phyloP scores from a whole-genome alignment of 1,140 invertebrate species.

The Odontomachus brunneus region DNA sequence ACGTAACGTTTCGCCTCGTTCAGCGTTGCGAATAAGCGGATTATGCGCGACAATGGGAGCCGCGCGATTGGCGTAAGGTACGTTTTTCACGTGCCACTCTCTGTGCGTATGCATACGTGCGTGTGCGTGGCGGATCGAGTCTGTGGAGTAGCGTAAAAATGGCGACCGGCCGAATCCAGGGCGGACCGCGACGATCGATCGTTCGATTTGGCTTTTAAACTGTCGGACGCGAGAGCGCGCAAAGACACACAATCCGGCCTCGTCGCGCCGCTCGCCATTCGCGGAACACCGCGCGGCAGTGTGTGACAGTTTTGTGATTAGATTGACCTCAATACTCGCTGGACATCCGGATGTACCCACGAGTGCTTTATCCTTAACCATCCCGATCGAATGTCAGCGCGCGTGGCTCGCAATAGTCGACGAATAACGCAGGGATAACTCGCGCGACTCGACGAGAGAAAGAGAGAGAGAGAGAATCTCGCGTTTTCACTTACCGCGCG shows the following conservation, averaged over 20 bases:
- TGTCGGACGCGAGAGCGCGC: constrained; percentile 9
- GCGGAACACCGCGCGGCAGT: constrained; percentile 68
- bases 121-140: too few relatives aligned
- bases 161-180: background rate
- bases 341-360: constrained; percentile 64
- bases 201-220: constrained; percentile 38
- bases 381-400: constrained; percentile 43
- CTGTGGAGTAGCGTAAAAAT: constrained; percentile 25
- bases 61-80: constrained; percentile 27
- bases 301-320: constrained; percentile 75
- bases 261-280: constrained; percentile 28
- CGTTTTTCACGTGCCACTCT: background rate
- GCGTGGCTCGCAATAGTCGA: constrained; percentile 8
- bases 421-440: background rate
- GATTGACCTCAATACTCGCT: constrained; percentile 73
- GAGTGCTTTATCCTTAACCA: constrained; percentile 42
- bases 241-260: constrained; percentile 52
- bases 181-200: constrained; percentile 13
- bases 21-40: constrained; percentile 21
- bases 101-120: too few relatives aligned
- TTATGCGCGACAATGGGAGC: constrained; percentile 40
- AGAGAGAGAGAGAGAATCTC: background rate
- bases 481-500: background rate
- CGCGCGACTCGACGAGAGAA: background rate
- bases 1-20: constrained; percentile 13